Evolutionary conservation across 2,797 vertebrate species (phyloP).

Genomic region (Tokudaia tokunoshimensis): DNA sequence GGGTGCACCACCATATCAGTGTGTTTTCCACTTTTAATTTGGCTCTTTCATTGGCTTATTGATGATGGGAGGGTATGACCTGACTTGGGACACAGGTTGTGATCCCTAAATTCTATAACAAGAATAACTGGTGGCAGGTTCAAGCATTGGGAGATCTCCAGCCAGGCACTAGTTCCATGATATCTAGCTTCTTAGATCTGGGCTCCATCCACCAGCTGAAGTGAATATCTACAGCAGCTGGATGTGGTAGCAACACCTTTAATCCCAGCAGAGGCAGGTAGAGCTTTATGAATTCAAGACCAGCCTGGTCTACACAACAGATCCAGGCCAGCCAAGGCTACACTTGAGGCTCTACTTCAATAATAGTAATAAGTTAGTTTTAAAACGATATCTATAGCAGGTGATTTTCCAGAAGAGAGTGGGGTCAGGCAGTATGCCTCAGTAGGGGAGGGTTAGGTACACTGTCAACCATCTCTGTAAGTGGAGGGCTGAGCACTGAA

Average conservation of each 20-base stretch:
- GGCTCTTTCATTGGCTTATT: not conserved
- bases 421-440: not conserved
- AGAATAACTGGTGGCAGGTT: not conserved
- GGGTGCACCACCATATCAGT: rapidly evolving
- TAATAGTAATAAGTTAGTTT: not conserved
- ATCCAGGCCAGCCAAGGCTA: not conserved
- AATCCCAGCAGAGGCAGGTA: not conserved
- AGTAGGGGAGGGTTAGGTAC: not conserved
- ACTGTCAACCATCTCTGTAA: no score
- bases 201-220: not conserved
- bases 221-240: not conserved
- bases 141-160: not conserved
- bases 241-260: not conserved
- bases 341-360: not conserved
- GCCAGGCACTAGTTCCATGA: not conserved
- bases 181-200: not conserved
- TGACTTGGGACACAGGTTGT: not conserved
- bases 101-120: not conserved
- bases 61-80: not conserved
- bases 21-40: not conserved
- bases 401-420: not conserved
- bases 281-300: not conserved
- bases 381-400: not conserved
- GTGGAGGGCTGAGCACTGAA: not conserved
- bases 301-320: not conserved